Percentiles rank a stretch among this genome's conserved stretches.
Conservation (phyloP, 1,140 invertebrate genomes). For the Drosophila nigrodunni region DNA sequence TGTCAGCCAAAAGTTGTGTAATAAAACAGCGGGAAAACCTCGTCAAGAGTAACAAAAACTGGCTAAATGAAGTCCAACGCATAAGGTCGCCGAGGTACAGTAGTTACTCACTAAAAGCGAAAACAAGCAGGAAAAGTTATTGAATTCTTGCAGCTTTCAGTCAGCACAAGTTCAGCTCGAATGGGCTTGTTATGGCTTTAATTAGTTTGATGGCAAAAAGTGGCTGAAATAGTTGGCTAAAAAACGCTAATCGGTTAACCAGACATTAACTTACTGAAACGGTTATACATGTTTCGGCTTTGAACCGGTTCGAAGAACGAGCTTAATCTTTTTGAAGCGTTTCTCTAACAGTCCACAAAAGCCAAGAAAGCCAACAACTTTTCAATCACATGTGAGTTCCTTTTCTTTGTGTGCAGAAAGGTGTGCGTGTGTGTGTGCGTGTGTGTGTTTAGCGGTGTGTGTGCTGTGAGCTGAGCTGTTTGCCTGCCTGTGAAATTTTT, state of each 20-base stretch:
- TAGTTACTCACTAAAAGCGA: constrained; percentile 6
- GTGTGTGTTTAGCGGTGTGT: constrained; percentile 6
- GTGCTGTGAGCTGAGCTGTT: constrained; percentile 47
- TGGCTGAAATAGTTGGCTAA: too few relatives aligned
- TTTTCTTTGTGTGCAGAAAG: not conserved
- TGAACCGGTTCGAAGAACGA: too few relatives aligned
- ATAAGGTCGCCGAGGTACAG: constrained; percentile 14
- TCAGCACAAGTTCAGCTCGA: too few relatives aligned
- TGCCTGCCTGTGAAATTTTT: constrained; percentile 77
- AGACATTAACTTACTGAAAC: too few relatives aligned
- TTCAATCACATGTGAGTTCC: constrained; percentile 27
- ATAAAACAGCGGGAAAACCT: constrained; percentile 57
- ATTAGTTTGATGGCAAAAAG: too few relatives aligned
- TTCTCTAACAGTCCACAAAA: not conserved
- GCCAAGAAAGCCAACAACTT: constrained; percentile 23
- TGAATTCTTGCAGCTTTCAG: not conserved
- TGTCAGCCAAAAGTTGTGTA: constrained; percentile 53
- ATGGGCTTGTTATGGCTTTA: too few relatives aligned
- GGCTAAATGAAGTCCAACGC: not conserved
- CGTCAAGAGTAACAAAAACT: constrained; percentile 7
- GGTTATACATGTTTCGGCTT: too few relatives aligned
- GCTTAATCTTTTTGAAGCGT: not conserved
- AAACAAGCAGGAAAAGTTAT: not conserved
- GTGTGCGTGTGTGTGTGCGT: constrained; percentile 2
- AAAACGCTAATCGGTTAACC: too few relatives aligned